Percentiles rank a stretch among this genome's conserved stretches.
phyloP scores from a whole-genome alignment of 2,113 vertebrate genomes.

The Brachypodius melanocephalos region DNA sequence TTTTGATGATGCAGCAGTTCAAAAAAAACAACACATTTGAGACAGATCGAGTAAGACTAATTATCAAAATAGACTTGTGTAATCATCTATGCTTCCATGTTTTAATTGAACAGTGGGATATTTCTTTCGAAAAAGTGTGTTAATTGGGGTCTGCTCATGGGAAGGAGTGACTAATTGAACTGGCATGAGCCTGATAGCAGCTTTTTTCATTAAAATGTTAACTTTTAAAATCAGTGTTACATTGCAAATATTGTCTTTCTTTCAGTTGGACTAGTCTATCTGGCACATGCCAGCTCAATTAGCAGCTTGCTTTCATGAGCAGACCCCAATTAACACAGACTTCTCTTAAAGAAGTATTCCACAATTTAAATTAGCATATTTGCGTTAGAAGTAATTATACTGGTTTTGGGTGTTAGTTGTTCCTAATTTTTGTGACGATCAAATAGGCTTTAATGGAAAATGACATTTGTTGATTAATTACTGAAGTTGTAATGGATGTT shows the following conservation, averaged over 20 bases:
- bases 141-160: slow-evolving; percentile 58
- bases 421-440: neutral
- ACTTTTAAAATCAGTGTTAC: slow-evolving; percentile 64
- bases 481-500: neutral
- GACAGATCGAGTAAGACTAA: slow-evolving; percentile 15
- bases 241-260: slow-evolving; percentile 52
- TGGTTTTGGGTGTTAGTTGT: slow-evolving; percentile 22
- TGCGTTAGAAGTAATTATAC: slow-evolving; percentile 52
- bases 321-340: slow-evolving; percentile 61
- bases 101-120: slow-evolving; percentile 43
- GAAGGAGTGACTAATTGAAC: slow-evolving; percentile 62
- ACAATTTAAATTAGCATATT: slow-evolving; percentile 52
- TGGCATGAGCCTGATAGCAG: slow-evolving; percentile 43
- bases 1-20: neutral
- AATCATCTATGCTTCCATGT: slow-evolving; percentile 16
- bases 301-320: slow-evolving; percentile 53
- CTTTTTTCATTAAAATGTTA: slow-evolving; percentile 46
- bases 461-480: slow-evolving; percentile 46
- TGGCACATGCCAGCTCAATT: slow-evolving; percentile 56
- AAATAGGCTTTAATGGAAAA: slow-evolving; percentile 27
- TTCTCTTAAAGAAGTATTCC: slow-evolving; percentile 53
- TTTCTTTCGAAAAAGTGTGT: slow-evolving; percentile 25
- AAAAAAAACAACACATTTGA: neutral
- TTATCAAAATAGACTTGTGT: slow-evolving; percentile 28
- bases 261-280: slow-evolving; percentile 22